Conservation (phyloP, 2,113 vertebrate genomes). For the Hoplias malabaricus region DNA sequence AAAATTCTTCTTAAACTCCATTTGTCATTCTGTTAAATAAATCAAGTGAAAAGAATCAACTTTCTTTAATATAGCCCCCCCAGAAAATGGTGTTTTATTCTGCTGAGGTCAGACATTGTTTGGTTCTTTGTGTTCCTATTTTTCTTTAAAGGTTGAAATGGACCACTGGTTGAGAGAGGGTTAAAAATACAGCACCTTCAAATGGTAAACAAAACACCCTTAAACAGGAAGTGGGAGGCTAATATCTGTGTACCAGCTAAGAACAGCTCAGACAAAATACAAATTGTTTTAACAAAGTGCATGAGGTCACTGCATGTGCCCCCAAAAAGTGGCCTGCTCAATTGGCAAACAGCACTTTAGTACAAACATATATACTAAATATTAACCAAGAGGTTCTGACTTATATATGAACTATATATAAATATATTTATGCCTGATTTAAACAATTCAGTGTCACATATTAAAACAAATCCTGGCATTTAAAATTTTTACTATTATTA, state of each 20-base stretch:
- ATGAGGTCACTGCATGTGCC: background rate
- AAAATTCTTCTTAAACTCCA: background rate
- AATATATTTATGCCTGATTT: too few relatives aligned
- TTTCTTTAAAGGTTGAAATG: slow-evolving; percentile 50
- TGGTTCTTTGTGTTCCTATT: background rate
- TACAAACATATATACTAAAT: background rate
- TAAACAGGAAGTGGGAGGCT: slow-evolving; percentile 90
- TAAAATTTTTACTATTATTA: too few relatives aligned
- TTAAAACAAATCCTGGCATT: too few relatives aligned
- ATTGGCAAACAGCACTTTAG: background rate
- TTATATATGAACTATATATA: too few relatives aligned
- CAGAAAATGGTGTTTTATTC: background rate
- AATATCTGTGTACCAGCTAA: slow-evolving; percentile 68
- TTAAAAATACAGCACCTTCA: slow-evolving; percentile 83
- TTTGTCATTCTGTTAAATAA: too few relatives aligned
- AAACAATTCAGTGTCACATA: too few relatives aligned
- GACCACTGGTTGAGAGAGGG: slow-evolving; percentile 67
- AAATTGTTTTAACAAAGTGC: slow-evolving; percentile 48
- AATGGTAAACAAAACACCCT: slow-evolving; percentile 84
- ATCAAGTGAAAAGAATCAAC: too few relatives aligned
- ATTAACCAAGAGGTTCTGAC: slow-evolving; percentile 10
- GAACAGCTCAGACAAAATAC: slow-evolving; percentile 44
- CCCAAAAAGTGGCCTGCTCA: background rate
- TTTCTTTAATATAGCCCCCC: background rate
- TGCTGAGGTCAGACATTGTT: background rate